A percentile compares a stretch with the other conserved stretches of the same genome.
Evolutionary conservation across 23 tunicate species (phyloP).

Genomic region (Corella eumyota): DNA sequence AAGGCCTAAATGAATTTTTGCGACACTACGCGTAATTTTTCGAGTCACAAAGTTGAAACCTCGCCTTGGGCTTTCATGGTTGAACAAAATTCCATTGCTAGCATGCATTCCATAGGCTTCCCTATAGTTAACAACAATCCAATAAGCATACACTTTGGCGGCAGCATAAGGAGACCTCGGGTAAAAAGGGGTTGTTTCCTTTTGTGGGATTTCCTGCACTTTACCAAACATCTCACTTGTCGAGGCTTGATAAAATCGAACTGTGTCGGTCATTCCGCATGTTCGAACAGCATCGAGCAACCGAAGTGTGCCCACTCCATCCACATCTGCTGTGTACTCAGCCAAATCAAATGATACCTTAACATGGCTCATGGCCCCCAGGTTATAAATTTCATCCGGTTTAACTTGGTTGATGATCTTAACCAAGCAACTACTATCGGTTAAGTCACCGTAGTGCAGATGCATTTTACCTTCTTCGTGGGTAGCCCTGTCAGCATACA

Average conservation of each 20-base stretch:
- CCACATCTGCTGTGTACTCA: slow-evolving; percentile 99
- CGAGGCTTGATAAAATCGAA: slow-evolving; percentile 95
- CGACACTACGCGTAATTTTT: slow-evolving; percentile 89
- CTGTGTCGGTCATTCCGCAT: slow-evolving; percentile 70
- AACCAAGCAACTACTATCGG: slow-evolving; percentile 93
- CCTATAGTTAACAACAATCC: slow-evolving; percentile 93
- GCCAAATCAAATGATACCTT: slow-evolving; percentile 95
- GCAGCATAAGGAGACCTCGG: slow-evolving; percentile 98
- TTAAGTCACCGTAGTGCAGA: slow-evolving; percentile 94
- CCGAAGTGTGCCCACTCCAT: slow-evolving; percentile 90
- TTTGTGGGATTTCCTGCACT: slow-evolving; percentile 38
- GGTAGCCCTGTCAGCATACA: slow-evolving; percentile 83
- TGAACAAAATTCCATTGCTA: slow-evolving; percentile 86
- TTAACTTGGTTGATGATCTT: slow-evolving; percentile 85
- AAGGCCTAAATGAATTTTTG: slow-evolving; percentile 89
- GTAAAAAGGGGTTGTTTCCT: slow-evolving; percentile 88
- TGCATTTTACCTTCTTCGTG: slow-evolving; percentile 85
- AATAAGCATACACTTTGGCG: slow-evolving; percentile 88
- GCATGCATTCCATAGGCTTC: slow-evolving; percentile 97
- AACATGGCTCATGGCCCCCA: slow-evolving; percentile 97
- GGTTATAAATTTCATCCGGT: slow-evolving; percentile 93
- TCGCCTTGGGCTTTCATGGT: slow-evolving; percentile 88
- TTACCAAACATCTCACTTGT: slow-evolving; percentile 99
- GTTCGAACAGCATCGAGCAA: slow-evolving; percentile 93
- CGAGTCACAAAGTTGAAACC: slow-evolving; percentile 92